Conservation (phyloP, 2,113 vertebrate genomes). For the Ailurus styani region DNA sequence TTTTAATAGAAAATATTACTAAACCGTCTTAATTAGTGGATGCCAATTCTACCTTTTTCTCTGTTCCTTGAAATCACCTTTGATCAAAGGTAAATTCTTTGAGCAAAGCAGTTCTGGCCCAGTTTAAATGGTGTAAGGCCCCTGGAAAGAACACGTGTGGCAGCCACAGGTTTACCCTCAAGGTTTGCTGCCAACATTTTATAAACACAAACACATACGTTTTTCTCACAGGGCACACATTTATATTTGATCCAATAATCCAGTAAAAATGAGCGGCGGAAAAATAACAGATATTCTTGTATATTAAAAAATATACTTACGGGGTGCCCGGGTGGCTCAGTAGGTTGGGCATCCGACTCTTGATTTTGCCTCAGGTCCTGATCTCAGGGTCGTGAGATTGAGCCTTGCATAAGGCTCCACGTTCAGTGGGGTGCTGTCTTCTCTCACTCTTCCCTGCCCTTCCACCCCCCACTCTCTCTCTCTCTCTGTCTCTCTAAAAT, state of each 20-base stretch:
- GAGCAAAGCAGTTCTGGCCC: background rate
- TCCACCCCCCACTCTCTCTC: background rate
- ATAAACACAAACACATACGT: background rate
- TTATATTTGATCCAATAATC: background rate
- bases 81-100: background rate
- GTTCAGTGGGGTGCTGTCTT: too few relatives aligned
- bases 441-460: background rate
- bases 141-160: background rate
- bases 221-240: background rate
- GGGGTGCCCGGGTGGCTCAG: too few relatives aligned
- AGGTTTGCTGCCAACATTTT: background rate
- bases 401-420: too few relatives aligned
- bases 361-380: too few relatives aligned
- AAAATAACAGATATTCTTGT: background rate
- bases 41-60: background rate
- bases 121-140: background rate
- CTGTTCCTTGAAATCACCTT: background rate
- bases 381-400: too few relatives aligned
- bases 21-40: background rate
- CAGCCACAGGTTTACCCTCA: background rate
- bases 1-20: background rate
- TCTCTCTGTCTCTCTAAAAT: background rate
- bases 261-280: background rate
- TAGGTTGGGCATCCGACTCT: too few relatives aligned
- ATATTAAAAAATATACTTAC: background rate